phyloP scores from a whole-genome alignment of 2,113 vertebrate species.

The Microcebus tavaratra region DNA sequence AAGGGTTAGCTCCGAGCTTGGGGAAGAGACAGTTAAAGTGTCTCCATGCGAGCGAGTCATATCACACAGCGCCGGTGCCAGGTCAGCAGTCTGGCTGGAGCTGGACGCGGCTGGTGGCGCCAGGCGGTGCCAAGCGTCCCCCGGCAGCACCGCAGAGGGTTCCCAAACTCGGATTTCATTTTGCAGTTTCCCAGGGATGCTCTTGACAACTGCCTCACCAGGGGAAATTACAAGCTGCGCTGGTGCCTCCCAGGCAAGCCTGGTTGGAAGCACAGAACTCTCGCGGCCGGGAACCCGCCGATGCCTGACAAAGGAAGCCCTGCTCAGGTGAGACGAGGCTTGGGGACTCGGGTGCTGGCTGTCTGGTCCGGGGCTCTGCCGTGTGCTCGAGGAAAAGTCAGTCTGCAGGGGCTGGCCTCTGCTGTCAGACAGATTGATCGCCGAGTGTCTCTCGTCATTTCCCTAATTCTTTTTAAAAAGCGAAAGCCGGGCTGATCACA shows the following conservation, averaged over 20 bases:
- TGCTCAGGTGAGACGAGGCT: constrained; percentile 44
- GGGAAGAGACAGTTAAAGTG: constrained; percentile 79
- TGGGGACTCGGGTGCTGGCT: not conserved
- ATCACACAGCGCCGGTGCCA: constrained; percentile 57
- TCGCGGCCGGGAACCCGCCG: too few species aligned
- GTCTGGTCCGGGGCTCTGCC: not conserved
- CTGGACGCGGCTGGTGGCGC: constrained; percentile 67
- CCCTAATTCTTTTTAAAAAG: not conserved
- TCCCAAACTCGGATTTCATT: not conserved
- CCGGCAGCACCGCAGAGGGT: constrained; percentile 57
- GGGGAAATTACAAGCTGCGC: not conserved
- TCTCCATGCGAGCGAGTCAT: constrained; percentile 41
- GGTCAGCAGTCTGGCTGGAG: constrained; percentile 81
- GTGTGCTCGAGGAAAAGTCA: fast-evolving
- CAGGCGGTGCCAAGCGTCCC: constrained; percentile 67
- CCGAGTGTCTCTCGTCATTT: not conserved
- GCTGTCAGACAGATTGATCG: not conserved
- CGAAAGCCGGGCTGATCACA: not conserved
- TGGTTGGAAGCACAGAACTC: not conserved
- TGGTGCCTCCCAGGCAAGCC: constrained; percentile 13
- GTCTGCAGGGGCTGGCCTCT: not conserved
- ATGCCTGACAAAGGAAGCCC: constrained; percentile 50
- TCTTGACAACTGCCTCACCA: not conserved
- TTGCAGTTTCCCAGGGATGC: not conserved
- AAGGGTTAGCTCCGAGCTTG: constrained; percentile 16